These are phyloP conservation scores for Manis crassicaudata DNA, from an alignment of 2,797 vertebrate species.

Conservation along the genomic window DNA sequence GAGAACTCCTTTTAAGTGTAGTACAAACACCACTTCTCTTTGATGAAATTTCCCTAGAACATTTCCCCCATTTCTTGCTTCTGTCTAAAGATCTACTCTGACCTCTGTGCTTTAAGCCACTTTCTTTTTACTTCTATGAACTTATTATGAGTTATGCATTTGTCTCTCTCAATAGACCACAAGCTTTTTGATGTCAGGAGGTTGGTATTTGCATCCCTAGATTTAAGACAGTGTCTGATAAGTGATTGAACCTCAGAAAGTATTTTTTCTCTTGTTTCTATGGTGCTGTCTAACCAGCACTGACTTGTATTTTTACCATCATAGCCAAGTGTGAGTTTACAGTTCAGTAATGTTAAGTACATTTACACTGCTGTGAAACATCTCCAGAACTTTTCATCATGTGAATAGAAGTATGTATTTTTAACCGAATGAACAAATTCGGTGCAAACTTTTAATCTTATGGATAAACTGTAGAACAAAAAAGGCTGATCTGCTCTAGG, in stretches of 20 bases:
- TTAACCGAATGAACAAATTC: background rate
- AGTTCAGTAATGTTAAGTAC: background rate
- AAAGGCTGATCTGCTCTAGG: background rate
- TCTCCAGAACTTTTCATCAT: background rate
- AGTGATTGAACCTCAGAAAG: background rate
- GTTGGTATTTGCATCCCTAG: background rate
- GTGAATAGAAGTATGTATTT: background rate
- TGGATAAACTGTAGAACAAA: background rate
- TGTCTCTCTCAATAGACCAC: background rate
- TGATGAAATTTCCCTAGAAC: slow-evolving; percentile 6
- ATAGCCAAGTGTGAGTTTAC: background rate
- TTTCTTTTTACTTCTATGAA: background rate
- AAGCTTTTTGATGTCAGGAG: background rate
- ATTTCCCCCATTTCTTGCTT: background rate
- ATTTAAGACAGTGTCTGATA: background rate
- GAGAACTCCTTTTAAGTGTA: background rate
- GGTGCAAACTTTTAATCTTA: slow-evolving; percentile 20
- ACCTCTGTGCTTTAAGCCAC: background rate
- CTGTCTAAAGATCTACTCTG: background rate
- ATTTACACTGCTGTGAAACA: background rate
- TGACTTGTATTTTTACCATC: background rate
- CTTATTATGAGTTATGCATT: background rate
- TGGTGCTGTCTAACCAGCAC: background rate
- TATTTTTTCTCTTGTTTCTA: background rate
- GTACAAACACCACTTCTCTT: background rate